Percentiles rank a stretch among this genome's conserved stretches.
Evolutionary conservation across 1,140 invertebrate species (phyloP).

Genomic region (Armadillidium nasatum): DNA sequence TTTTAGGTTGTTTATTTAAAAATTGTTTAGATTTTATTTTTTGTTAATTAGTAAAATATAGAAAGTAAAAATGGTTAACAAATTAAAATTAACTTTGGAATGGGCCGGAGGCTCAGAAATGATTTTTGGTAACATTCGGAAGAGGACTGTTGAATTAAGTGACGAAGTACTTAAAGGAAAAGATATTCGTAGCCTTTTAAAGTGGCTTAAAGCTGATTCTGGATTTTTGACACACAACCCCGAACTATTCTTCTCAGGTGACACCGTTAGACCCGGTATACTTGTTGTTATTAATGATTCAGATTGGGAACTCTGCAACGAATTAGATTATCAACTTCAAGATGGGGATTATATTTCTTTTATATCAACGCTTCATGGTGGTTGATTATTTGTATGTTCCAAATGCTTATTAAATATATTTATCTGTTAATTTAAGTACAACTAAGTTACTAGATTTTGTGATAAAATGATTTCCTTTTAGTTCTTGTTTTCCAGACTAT

Average conservation of each 20-base stretch:
- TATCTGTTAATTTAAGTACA: too few species aligned
- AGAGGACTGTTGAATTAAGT: conserved; percentile 62
- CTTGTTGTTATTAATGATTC: conserved; percentile 85
- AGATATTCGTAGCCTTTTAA: conserved; percentile 57
- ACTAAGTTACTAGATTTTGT: too few species aligned
- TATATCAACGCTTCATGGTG: conserved; percentile 68
- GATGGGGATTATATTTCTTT: conserved; percentile 62
- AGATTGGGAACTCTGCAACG: conserved; percentile 83
- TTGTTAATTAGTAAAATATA: too few species aligned
- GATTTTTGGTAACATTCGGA: conserved; percentile 75
- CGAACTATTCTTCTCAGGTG: conserved; percentile 82
- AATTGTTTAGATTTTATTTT: too few species aligned
- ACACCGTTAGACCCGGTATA: conserved; percentile 84
- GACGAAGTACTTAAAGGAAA: conserved; percentile 58
- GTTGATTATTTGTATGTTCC: conserved; percentile 50
- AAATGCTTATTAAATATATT: too few species aligned
- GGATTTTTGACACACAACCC: conserved; percentile 69
- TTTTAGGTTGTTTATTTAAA: too few species aligned
- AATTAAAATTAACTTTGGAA: conserved; percentile 45
- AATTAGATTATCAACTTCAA: conserved; percentile 59
- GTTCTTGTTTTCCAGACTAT: too few species aligned
- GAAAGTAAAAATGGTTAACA: background rate
- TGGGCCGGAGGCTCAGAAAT: conserved; percentile 80
- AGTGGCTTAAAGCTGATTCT: conserved; percentile 75
- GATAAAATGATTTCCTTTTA: too few species aligned